A percentile compares a stretch with the other conserved stretches of the same genome.
These are phyloP conservation scores for Parnassius mnemosyne DNA, from an alignment of 2,888 invertebrate species.

Conservation along the genomic window DNA sequence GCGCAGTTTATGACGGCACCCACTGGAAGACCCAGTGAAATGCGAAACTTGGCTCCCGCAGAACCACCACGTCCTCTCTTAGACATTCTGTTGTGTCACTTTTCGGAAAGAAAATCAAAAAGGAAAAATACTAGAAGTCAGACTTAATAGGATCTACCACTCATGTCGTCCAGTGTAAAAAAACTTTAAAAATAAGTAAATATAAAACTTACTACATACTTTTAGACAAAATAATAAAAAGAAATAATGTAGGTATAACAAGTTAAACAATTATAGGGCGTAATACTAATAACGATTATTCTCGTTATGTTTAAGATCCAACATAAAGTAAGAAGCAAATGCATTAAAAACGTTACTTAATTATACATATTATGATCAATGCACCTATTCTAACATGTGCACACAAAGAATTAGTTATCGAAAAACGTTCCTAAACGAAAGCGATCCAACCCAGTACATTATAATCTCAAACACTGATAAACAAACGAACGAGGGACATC, in stretches of 20 bases:
- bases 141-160: too few species aligned
- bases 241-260: too few species aligned
- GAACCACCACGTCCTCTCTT: conserved; percentile 98
- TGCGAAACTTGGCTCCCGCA: conserved; percentile 99
- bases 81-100: conserved; percentile 83
- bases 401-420: conserved; percentile 46
- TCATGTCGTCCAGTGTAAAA: too few species aligned
- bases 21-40: conserved; percentile 99
- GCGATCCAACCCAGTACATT: conserved; percentile 50
- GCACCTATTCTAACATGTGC: conserved; percentile 20
- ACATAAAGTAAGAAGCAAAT: neutral
- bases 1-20: conserved; percentile 99
- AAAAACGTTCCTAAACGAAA: conserved; percentile 44
- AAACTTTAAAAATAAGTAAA: too few species aligned
- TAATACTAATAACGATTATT: too few species aligned
- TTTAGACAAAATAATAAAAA: too few species aligned
- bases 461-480: conserved; percentile 62
- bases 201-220: too few species aligned
- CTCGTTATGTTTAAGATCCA: too few species aligned
- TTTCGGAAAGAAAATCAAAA: conserved; percentile 69
- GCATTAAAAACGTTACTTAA: neutral
- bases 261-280: too few species aligned
- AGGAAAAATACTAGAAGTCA: too few species aligned
- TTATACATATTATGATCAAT: neutral
- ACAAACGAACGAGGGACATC: conserved; percentile 51